Conservation (phyloP, 1,140 invertebrate species). For the Aphelinus certus region DNA sequence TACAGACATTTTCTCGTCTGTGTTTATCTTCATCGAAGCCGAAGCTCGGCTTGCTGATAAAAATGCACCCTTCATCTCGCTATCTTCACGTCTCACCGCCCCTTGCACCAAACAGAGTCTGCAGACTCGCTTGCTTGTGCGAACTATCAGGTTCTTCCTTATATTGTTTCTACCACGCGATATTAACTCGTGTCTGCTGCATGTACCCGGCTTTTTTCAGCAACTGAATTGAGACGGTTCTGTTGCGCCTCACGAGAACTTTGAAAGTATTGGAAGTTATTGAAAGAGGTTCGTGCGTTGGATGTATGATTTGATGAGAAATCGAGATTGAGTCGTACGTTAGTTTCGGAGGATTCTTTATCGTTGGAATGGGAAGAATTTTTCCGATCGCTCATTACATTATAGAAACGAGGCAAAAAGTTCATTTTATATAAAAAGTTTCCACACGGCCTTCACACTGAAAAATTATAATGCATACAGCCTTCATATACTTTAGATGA, state of each 20-base stretch:
- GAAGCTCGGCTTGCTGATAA: slow-evolving; percentile 39
- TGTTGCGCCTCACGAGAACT: background rate
- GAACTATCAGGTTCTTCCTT: slow-evolving; percentile 13
- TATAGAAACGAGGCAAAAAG: too few species aligned
- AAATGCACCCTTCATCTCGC: slow-evolving; percentile 50
- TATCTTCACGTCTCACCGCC: slow-evolving; percentile 13
- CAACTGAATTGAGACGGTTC: background rate
- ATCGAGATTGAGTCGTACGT: too few species aligned
- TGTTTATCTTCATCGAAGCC: slow-evolving; percentile 45
- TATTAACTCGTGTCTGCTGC: slow-evolving; percentile 36
- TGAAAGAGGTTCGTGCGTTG: too few species aligned
- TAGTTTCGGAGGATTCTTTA: too few species aligned
- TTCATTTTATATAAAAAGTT: too few species aligned
- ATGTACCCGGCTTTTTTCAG: slow-evolving; percentile 20
- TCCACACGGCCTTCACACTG: slow-evolving; percentile 2
- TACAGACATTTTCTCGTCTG: slow-evolving; percentile 41
- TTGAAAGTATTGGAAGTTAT: too few species aligned
- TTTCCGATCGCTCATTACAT: too few species aligned
- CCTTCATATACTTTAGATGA: slow-evolving; percentile 13
- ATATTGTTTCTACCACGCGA: slow-evolving; percentile 20
- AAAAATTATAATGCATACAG: slow-evolving; percentile 11
- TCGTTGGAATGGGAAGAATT: too few species aligned
- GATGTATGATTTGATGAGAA: too few species aligned
- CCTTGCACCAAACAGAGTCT: background rate
- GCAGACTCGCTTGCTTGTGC: background rate